Base-by-base conservation (phyloP, 1,140 invertebrate species). In the Colletes latitarsis region DNA sequence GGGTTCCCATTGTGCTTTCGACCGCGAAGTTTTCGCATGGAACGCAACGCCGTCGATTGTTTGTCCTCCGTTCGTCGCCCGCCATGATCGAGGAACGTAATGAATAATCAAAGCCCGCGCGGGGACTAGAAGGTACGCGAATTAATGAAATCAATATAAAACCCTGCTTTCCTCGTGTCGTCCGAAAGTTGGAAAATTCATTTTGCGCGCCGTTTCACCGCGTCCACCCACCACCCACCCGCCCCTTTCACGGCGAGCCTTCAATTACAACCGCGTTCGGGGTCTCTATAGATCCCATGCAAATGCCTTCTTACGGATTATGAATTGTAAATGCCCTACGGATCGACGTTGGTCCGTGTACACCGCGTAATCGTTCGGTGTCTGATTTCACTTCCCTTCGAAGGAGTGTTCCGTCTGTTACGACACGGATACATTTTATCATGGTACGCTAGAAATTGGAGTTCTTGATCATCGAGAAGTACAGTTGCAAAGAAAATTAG, bases 141-240 rank as follows among this genome's bases (percentile, higher is more conserved):
- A 76, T 76, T 68, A 76, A 76, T 76, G 74, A 55, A 68, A 76
- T 39, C 63, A 15, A 46, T 68, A 39, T 76, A 68, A 49, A 49
- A 68, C 52, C 63, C 19, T 49, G 63, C 39, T 46, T 58, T 46
- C 14, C 39, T 39, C 10, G 9, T 3, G 5, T 15, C 14, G 19
- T 55, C 30, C 12, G 6, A 43, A 77, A 77, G 57, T 77, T 52
- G 30, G 46, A 5, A 62, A 77, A 71, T 77, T 77, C 76, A 77
- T 77, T 77, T 71, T 41, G 46, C 57, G 46, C 76, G 46, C 39
- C n/a, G 67, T 52, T 57, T 70, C 66, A 30, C 8, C 39, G 30
- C 19, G 0, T 6, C 39, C 5, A 3, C 15, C 9, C 49, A 15
- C 15, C 17, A 14, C 6, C 1, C 17, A 10, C 30, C n/a, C 41